phyloP scores from a whole-genome alignment of 2,888 invertebrate species.

The Pemphredon lugubris region DNA sequence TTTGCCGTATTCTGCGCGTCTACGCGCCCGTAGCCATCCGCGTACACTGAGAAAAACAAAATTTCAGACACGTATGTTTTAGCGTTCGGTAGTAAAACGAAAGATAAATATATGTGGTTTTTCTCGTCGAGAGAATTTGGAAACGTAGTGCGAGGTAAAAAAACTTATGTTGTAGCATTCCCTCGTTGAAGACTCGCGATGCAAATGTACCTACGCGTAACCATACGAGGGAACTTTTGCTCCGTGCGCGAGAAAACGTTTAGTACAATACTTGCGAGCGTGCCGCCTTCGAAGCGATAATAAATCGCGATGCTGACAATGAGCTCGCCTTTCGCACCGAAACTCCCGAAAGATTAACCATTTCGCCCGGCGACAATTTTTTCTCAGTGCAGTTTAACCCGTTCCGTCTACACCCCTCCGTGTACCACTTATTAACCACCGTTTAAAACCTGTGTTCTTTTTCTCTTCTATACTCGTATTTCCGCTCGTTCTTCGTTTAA shows the following conservation, averaged over 20 bases:
- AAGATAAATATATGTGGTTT: too few relatives aligned
- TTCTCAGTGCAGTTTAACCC: slow-evolving; percentile 3
- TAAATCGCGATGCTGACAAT: too few relatives aligned
- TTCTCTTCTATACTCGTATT: neutral
- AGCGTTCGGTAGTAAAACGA: neutral
- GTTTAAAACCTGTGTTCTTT: neutral
- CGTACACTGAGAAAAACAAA: slow-evolving; percentile 31
- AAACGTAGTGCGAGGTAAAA: too few relatives aligned
- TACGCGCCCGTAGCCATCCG: slow-evolving; percentile 19
- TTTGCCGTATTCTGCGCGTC: slow-evolving; percentile 44
- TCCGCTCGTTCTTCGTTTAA: slow-evolving; percentile 7
- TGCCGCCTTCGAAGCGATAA: too few relatives aligned
- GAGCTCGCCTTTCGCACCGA: neutral
- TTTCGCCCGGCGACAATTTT: slow-evolving; percentile 1
- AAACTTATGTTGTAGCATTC: too few relatives aligned
- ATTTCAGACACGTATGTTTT: neutral
- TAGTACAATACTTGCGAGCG: too few relatives aligned
- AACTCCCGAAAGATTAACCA: neutral
- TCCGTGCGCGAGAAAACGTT: too few relatives aligned
- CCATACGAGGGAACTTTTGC: too few relatives aligned
- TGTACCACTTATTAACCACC: neutral
- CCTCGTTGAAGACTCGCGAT: too few relatives aligned
- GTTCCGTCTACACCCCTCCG: neutral
- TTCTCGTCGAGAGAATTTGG: too few relatives aligned
- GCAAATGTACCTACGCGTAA: too few relatives aligned